Evolutionary conservation across 2,113 vertebrate genomes (phyloP), one percentile per base, ranked within the genome.

Genomic region (Hippocampus barbouri): DNA sequence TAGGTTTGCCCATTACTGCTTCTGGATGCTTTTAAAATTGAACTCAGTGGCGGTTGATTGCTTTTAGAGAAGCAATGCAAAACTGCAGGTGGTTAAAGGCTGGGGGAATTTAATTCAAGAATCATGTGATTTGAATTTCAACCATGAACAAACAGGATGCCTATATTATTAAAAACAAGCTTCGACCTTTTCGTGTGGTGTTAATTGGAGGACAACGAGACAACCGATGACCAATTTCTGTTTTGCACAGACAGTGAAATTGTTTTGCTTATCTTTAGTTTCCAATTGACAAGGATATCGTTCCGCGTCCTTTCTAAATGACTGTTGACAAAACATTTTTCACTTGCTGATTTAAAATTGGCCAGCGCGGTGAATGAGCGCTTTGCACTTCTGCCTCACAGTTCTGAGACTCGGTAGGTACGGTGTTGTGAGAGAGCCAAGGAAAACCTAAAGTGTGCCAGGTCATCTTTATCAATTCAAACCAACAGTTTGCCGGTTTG

Each of bases 161-260:
- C 12, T 16, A 15, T 66, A 43, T 27, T 25, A 47, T 66, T 66
- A 66, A 75, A 59, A 79, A 38, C 56, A 76, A 83, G 62, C 56
- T 68, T 56, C 83, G 73, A 88, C 84, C 80, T 87, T 83, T 85
- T 81, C 73, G 77, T 83, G 76, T 73, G 70, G 51, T 71, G 75
- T 80, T 88, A 87, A 87, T 86, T 79, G 83, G 69, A 74, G 47
- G 6, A 77, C 74, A 45, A 67, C 83, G 73, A 74, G 77, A 86
- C 79, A 81, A 66, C 25, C 56, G 82, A 78, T 76, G 30, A 70
- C 71, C 47, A 56, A 5, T 30, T 64, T 54, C 34, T 56, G 68
- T 70, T 57, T 67, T 74, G 72, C 66, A 71, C 2, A 45, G 23
- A 70, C 64, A 65, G 74, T 62, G 77, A 18, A 72, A 70, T 77